Evolutionary conservation across 92 coral and sea anemone species (phyloP).

Genomic region (Parazoanthus atlanticus): DNA sequence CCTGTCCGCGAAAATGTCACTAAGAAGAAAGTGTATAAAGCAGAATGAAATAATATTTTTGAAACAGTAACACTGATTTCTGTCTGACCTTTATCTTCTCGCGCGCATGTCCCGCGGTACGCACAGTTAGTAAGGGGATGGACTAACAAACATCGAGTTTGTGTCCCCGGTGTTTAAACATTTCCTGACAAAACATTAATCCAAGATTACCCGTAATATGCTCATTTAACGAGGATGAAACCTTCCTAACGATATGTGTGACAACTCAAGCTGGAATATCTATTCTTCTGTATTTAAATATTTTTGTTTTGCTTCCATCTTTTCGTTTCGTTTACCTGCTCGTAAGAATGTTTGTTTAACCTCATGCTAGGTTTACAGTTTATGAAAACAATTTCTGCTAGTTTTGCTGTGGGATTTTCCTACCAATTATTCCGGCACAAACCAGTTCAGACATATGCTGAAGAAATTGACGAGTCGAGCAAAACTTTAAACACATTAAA

Average conservation of each 20-base stretch:
- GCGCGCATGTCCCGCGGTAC: neutral
- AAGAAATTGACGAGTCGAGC: neutral
- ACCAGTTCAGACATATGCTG: neutral
- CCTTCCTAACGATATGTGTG: neutral
- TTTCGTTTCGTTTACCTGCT: neutral
- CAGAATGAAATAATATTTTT: neutral
- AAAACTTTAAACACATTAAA: neutral
- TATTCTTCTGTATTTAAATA: neutral
- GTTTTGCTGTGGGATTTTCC: neutral
- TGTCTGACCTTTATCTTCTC: neutral
- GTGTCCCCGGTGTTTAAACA: neutral
- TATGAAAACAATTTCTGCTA: neutral
- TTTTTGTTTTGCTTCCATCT: neutral
- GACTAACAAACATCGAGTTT: constrained; percentile 16
- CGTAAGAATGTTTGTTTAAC: constrained; percentile 26
- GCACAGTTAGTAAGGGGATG: neutral
- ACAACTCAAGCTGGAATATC: neutral
- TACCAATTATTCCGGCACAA: neutral
- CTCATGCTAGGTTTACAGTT: constrained; percentile 11
- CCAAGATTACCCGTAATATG: constrained; percentile 28
- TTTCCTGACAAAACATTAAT: constrained; percentile 39
- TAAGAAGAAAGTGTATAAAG: too few species aligned
- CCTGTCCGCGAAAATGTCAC: neutral
- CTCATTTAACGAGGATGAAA: neutral
- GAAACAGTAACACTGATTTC: neutral